These are phyloP conservation scores for Thamnaconus septentrionalis DNA, from an alignment of 2,113 vertebrate species.

Conservation along the genomic window DNA sequence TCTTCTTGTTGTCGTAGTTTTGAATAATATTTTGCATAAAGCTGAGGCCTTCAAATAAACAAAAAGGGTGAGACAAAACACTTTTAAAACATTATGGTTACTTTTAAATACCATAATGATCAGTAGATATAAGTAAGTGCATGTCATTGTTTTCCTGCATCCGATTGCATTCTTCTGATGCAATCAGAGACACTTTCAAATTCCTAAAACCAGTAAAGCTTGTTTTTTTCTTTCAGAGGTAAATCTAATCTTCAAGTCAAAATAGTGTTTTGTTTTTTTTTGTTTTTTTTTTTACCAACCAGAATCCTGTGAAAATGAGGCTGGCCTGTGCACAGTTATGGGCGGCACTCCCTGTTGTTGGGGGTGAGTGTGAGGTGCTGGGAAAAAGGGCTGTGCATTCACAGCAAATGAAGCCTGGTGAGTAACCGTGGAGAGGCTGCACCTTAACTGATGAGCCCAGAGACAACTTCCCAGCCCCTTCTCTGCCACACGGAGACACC, in stretches of 20 bases:
- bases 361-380: conserved; percentile 62
- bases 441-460: conserved; percentile 59
- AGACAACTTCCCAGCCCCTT: conserved; percentile 66
- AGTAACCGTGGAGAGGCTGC: conserved; percentile 59
- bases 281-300: conserved; percentile 14
- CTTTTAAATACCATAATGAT: conserved; percentile 1
- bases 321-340: conserved; percentile 51
- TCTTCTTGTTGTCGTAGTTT: conserved; percentile 63
- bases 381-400: conserved; percentile 64
- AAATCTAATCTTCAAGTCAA: conserved; percentile 20
- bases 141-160: too few relatives aligned
- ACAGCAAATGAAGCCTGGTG: conserved; percentile 57
- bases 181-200: background rate
- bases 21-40: conserved; percentile 65
- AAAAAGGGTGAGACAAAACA: conserved; percentile 23
- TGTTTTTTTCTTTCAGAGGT: too few relatives aligned
- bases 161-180: too few relatives aligned
- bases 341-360: conserved; percentile 61
- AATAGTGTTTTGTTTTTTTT: conserved; percentile 41
- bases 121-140: background rate
- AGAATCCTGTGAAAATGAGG: conserved; percentile 50
- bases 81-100: conserved; percentile 3
- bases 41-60: conserved; percentile 40
- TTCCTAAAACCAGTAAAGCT: conserved; percentile 3
- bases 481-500: conserved; percentile 49